A percentile compares a stretch with the other conserved stretches of the same genome.
phyloP scores from a whole-genome alignment of 2,888 invertebrate genomes.

The Eurytoma adleriae region DNA sequence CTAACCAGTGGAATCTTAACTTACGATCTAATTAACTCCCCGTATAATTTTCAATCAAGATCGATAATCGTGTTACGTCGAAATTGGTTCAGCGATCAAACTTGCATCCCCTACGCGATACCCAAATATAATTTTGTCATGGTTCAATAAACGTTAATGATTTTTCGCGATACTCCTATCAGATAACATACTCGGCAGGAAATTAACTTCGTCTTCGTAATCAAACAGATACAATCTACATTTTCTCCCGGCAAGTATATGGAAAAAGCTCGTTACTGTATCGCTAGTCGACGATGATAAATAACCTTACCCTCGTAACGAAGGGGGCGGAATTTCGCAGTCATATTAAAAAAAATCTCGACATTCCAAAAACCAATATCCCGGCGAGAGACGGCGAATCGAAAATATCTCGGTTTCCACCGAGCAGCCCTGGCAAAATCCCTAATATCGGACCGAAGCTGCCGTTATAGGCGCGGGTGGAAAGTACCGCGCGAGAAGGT shows the following conservation, averaged over 20 bases:
- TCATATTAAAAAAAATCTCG: too few relatives aligned
- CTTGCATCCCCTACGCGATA: not conserved
- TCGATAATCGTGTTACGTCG: not conserved
- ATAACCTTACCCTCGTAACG: too few relatives aligned
- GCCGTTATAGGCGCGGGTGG: not conserved
- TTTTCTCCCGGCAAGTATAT: too few relatives aligned
- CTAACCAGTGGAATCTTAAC: too few relatives aligned
- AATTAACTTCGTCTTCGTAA: not conserved
- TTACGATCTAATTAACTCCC: too few relatives aligned
- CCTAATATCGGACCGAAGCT: slow-evolving; percentile 1
- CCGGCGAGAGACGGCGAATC: too few relatives aligned
- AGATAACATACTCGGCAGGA: not conserved
- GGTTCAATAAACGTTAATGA: not conserved
- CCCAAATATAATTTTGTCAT: slow-evolving; percentile 1
- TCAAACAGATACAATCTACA: too few relatives aligned
- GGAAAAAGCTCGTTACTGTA: too few relatives aligned
- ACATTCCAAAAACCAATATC: too few relatives aligned
- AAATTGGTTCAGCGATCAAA: slow-evolving; percentile 16
- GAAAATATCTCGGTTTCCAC: too few relatives aligned
- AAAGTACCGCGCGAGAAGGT: not conserved
- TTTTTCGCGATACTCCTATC: slow-evolving; percentile 15
- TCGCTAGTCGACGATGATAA: too few relatives aligned
- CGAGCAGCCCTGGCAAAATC: not conserved
- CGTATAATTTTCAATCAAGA: slow-evolving; percentile 12
- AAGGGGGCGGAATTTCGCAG: too few relatives aligned